A percentile compares a stretch with the other conserved stretches of the same genome.
phyloP scores from a whole-genome alignment of 2,113 vertebrate genomes.

The Sylvietta virens region DNA sequence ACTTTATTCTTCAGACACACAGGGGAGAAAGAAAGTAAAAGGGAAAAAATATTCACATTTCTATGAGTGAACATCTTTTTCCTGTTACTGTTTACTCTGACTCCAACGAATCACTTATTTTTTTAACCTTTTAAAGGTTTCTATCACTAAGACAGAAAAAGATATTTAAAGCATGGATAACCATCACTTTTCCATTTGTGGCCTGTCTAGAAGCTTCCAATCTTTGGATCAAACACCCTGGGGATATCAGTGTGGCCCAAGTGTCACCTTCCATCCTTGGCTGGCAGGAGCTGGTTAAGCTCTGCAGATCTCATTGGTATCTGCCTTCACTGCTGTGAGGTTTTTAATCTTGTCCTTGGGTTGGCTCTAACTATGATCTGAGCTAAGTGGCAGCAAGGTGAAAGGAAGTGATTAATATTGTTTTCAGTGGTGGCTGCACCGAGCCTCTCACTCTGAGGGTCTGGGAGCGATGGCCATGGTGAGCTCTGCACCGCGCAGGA shows the following conservation, averaged over 20 bases:
- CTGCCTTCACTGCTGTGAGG: rapidly evolving
- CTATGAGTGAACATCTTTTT: background rate
- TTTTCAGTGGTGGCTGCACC: background rate
- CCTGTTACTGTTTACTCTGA: background rate
- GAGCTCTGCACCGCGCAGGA: rapidly evolving
- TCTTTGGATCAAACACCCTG: background rate
- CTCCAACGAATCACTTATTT: background rate
- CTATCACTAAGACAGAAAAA: background rate
- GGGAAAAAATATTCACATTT: background rate
- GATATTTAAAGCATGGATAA: background rate
- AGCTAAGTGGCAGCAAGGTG: background rate
- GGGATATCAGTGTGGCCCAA: background rate
- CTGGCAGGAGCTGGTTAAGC: background rate
- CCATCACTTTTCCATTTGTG: background rate
- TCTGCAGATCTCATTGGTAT: background rate
- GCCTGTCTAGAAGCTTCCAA: background rate
- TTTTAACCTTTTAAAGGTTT: background rate
- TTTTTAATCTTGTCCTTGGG: background rate
- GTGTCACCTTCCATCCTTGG: background rate
- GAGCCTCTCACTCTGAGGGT: background rate
- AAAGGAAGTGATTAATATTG: background rate
- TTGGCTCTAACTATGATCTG: background rate
- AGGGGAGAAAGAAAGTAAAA: background rate
- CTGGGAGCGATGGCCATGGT: background rate
- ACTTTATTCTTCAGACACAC: background rate